Evolutionary conservation across 2,113 vertebrate species (phyloP).

Genomic region (Myotis davidii): DNA sequence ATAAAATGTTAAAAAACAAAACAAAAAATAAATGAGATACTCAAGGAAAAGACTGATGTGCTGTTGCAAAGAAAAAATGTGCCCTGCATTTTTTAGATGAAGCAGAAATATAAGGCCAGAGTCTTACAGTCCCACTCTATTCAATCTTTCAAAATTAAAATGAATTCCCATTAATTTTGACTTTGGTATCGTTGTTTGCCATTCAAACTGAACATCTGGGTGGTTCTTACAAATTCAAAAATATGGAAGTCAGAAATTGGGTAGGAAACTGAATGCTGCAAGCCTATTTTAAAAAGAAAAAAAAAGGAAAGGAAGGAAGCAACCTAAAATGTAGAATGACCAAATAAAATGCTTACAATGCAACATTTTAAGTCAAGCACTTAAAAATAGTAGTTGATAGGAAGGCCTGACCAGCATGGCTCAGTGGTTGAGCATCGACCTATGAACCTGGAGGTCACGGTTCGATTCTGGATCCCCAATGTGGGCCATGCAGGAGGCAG

Average conservation of each 20-base stretch:
- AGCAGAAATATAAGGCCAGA: constrained; percentile 23
- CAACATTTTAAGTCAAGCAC: constrained; percentile 2
- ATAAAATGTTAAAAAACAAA: background rate
- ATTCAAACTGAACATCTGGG: constrained; percentile 15
- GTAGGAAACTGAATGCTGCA: background rate
- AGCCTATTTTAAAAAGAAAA: background rate
- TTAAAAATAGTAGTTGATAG: background rate
- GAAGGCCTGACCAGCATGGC: too few relatives aligned
- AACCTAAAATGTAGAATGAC: constrained; percentile 7
- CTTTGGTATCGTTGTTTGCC: background rate
- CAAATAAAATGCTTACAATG: constrained; percentile 7
- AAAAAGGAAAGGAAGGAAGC: background rate
- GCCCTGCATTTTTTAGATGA: background rate
- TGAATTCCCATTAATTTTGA: background rate
- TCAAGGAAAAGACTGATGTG: background rate
- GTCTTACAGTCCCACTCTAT: background rate
- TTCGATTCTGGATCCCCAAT: too few relatives aligned
- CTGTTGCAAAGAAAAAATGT: background rate
- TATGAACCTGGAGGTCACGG: too few relatives aligned
- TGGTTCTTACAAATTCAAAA: constrained; percentile 32
- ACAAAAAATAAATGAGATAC: background rate
- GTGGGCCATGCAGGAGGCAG: too few relatives aligned
- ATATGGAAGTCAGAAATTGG: background rate
- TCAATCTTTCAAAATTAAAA: constrained; percentile 18
- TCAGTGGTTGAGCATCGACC: too few relatives aligned